phyloP scores from a whole-genome alignment of 1,140 invertebrate species.

The Drosophila equinoxialis region DNA sequence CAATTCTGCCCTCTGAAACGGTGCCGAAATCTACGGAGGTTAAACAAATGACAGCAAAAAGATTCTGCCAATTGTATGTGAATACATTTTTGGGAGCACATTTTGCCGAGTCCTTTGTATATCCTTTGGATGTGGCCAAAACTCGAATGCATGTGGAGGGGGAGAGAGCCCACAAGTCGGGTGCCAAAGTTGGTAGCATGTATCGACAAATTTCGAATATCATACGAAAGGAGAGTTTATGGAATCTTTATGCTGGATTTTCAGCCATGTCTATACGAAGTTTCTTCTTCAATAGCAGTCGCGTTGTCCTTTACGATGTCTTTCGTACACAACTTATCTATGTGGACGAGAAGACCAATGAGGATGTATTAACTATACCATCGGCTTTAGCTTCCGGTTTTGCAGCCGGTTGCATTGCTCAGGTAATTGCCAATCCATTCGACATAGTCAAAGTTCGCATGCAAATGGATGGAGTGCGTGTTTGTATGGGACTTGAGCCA shows the following conservation, averaged over 20 bases:
- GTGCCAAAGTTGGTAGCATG: constrained; percentile 7
- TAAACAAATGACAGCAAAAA: neutral
- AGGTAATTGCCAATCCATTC: constrained; percentile 50
- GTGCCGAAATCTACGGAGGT: neutral
- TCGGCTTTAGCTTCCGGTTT: constrained; percentile 32
- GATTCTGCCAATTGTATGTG: constrained; percentile 37
- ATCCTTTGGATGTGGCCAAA: constrained; percentile 53
- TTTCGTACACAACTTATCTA: constrained; percentile 38
- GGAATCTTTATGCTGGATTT: constrained; percentile 42
- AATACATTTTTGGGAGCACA: constrained; percentile 57
- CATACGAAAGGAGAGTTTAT: constrained; percentile 12
- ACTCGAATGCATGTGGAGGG: constrained; percentile 56
- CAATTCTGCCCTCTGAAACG: neutral
- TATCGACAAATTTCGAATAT: constrained; percentile 20
- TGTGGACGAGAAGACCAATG: constrained; percentile 8
- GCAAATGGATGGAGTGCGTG: constrained; percentile 47
- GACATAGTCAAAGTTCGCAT: constrained; percentile 61
- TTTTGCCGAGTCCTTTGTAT: constrained; percentile 47
- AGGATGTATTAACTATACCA: neutral
- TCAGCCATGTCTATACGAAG: constrained; percentile 46
- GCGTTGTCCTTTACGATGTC: constrained; percentile 54
- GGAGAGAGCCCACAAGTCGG: constrained; percentile 32
- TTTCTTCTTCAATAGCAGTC: constrained; percentile 53
- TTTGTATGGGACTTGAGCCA: constrained; percentile 10
- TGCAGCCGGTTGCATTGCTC: constrained; percentile 51